Evolutionary conservation across 2,888 invertebrate genomes (phyloP), one percentile per base, ranked within the genome.

Genomic region (Cephus pygmeus): DNA sequence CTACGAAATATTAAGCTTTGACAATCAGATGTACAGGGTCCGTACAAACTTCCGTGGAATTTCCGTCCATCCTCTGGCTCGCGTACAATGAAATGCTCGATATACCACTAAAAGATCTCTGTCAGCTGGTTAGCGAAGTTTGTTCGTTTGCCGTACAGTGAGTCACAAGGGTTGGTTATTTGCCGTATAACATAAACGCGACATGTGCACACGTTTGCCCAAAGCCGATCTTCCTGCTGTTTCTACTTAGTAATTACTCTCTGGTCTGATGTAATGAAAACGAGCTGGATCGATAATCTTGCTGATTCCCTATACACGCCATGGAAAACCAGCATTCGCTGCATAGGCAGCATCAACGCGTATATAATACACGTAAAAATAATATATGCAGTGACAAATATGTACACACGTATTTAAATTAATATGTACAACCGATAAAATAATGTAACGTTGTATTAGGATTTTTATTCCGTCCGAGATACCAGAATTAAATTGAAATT

Each of bases 241-340:
- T 83, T 81, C 81, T 81, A 23, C 56, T 56, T 23, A 9, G 56
- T 23, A 83, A 83, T 83, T 83, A 83, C 83, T 78, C 78, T 82
- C 77, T 78, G 23, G 71, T 71, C 79, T 76, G 80, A 78, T 78
- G 81, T 79, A 81, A 80, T 76, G 79, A 81, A 77, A 75, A 77
- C 76, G 80, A 75, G 78, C 34, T 23, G 69, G 73, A 76, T 76
- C 76, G 31, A 76, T 76, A 76, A 71, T 68, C 75, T 71, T 31
- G 15, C 56, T 23, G 56, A 56, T 23, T 9, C 56, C 56, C 23
- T 9, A 9, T 56, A 23, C 56, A 35, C 56, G 56, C 12, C 2
- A 56, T 1, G 56, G 2, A 1, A 1, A 23, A 9, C 9, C 4
- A 56, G 56, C 23, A 6, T 56, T 56, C 23, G 56, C 23, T 6